A percentile compares a stretch with the other conserved stretches of the same genome.
Conservation (phyloP, 2,888 invertebrate species). For the Hyles lineata region DNA sequence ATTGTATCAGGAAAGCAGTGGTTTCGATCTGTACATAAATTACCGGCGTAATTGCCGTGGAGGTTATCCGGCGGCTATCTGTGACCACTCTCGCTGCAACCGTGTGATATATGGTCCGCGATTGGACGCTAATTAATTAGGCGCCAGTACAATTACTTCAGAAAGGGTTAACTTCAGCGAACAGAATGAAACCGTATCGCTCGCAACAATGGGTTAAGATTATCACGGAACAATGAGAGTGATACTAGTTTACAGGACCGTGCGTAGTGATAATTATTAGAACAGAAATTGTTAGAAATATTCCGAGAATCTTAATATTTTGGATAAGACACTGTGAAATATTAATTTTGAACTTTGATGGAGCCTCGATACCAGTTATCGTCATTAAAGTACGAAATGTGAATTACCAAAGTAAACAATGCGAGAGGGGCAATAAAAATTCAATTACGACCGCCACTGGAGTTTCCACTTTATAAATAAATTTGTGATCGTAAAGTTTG, state of each 20-base stretch:
- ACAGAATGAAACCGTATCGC: not conserved
- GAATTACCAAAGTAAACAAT: not conserved
- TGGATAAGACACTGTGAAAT: too few relatives aligned
- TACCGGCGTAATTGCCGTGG: conserved; percentile 10
- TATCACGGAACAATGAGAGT: too few relatives aligned
- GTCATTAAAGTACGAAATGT: too few relatives aligned
- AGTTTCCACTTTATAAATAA: not conserved
- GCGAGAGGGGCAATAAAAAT: not conserved
- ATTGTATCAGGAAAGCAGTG: not conserved
- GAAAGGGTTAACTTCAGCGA: not conserved
- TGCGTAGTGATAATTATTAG: too few relatives aligned
- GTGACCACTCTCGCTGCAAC: conserved; percentile 12
- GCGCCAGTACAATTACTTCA: not conserved
- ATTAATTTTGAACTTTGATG: too few relatives aligned
- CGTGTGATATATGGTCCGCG: not conserved
- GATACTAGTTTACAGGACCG: too few relatives aligned
- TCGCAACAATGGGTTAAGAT: too few relatives aligned
- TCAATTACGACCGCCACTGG: not conserved
- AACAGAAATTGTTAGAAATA: too few relatives aligned
- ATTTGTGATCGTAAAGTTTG: conserved; percentile 4
- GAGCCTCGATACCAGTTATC: too few relatives aligned
- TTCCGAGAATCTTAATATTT: too few relatives aligned
- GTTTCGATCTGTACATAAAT: conserved; percentile 13
- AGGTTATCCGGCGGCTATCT: conserved; percentile 18
- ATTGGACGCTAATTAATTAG: conserved; percentile 16